Evolutionary conservation across 2,888 invertebrate genomes (phyloP), one percentile per base, ranked within the genome.

Genomic region (Monochamus alternatus): DNA sequence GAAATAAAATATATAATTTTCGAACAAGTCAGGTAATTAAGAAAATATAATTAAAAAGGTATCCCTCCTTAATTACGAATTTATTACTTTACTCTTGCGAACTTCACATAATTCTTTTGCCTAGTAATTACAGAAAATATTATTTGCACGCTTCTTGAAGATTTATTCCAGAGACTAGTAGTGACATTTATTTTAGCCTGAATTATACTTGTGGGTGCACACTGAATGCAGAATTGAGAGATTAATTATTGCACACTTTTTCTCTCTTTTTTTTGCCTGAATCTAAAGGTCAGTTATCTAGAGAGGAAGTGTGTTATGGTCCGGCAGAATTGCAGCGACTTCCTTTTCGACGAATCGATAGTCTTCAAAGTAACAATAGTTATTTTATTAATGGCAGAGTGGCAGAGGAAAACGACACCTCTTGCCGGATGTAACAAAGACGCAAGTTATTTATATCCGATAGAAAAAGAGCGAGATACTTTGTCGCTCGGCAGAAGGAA

Each of bases 351-450:
- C 71, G 75, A 82, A 81, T 79, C 77, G 78, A 80, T 77, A 75
- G 75, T 77, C 78, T 73, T 78, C 75, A 72, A 69, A 62, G 60
- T 69, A 76, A 80, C 81, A 81, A 86, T 85, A 84, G 84, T 84
- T 85, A 84, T 78, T 78, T 85, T 84, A 86, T 86, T 86, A 85
- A 85, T 83, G 85, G 81, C 84, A 76, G 75, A 80, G 77, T 83
- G 85, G 81, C 84, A 77, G 75, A 80, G 77, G 76, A 78, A 81
- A 81, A 80, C 81, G 84, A 85, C 84, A 85, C 85, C 83, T 75
- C 84, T 85, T 85, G 83, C 89, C 88, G 89, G 89, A 89, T 89
- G 87, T 87, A 88, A 87, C 86, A 86, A 87, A 88, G 87, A 87
- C 87, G 84, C 84, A 84, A 86, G 86, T 84, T 87, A 88, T 87